Evolutionary conservation across 2,888 invertebrate genomes (phyloP), one percentile per base, ranked within the genome.

Genomic region (Drosophila subquinaria): DNA sequence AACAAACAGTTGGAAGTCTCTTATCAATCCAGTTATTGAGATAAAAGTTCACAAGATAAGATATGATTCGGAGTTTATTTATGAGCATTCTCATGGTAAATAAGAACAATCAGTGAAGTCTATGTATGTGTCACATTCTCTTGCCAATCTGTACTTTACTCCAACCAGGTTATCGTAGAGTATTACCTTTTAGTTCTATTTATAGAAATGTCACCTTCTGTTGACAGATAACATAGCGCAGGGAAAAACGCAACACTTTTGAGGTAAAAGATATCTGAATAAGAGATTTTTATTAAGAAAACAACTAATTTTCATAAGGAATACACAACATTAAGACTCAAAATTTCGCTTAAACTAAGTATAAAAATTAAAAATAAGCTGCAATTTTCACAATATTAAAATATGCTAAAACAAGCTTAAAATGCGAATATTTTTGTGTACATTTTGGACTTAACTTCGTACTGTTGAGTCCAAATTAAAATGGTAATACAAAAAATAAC

Each of bases 31-130:
- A 11, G 4, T 61, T 47, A 38, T 15, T 38, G 23, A 66, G 65
- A 79, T 75, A 79, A 79, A 70, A 57, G 27, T 61, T 35, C 13
- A 8, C 6, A 0, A 30, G 76, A 79, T 77, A 70, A 77, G 77
- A 79, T 79, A 77, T 67, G 76, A 53, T 59, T 62, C n/a, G 50
- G 15, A 33, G 55, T 60, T 65, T 55, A 30, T 27, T 42, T 40
- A 45, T 13, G 8, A 52, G 20, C 66, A 30, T 27, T 9, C 30
- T 11, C 30, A 67, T 4, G 30, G 17, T 20, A 30, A 8, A 10
- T 4, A 15, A 10, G n/a, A 36, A 10, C 11, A 38, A 17, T 30
- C 45, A 43, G 13, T 27, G 36, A 42, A 15, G 17, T n/a, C 15
- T 20, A 42, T 51, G 33, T 23, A 10, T 47, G 20, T 36, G 35